Evolutionary conservation across 2,113 vertebrate genomes (phyloP), one percentile per base, ranked within the genome.

Genomic region (Elephantulus edwardii): DNA sequence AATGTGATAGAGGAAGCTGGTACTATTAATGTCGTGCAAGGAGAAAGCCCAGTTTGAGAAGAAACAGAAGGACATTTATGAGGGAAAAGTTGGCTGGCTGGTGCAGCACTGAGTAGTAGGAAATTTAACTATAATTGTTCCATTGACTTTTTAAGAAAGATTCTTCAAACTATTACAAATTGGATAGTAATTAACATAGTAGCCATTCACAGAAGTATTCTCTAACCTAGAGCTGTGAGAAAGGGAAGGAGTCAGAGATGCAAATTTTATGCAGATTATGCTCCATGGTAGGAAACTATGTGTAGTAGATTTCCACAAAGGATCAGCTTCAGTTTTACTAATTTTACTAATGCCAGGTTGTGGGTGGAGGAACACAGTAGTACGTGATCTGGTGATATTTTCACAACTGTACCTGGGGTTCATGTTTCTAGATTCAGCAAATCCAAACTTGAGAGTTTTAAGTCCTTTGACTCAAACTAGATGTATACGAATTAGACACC

Each of bases 41-140:
- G 60, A 89, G 6, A 91, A 93, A 95, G 94, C 44, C 28, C 46
- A 79, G 64, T 82, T 83, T 92, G n/a, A 50, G 72, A 54, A 90
- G 89, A 83, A 96, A 94, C 93, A 96, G 94, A 96, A 83, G 92
- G 82, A 81, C 56, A 44, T 91, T 96, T 94, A 93, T 96, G 87
- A 66, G 64, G 35, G 48, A 38, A 48, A 64, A 20, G 42, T 52
- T 40, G 81, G 82, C 92, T 84, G 54, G 5, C 8, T 28, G 3
- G 42, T 78, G 83, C 90, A 35, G 40, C 60, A 20, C 24, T 86
- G 68, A 81, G 70, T n/a, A 77, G 46, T 83, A 56, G 78, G 83
- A 66, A 84, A 92, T 24, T 28, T 16, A 74, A 85, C 86, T 86
- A 24, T 83, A 52, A 74, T 90, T 26, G 40, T 84, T 86, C 54